phyloP scores from a whole-genome alignment of 2,888 invertebrate species.

The Netelia melanura region DNA sequence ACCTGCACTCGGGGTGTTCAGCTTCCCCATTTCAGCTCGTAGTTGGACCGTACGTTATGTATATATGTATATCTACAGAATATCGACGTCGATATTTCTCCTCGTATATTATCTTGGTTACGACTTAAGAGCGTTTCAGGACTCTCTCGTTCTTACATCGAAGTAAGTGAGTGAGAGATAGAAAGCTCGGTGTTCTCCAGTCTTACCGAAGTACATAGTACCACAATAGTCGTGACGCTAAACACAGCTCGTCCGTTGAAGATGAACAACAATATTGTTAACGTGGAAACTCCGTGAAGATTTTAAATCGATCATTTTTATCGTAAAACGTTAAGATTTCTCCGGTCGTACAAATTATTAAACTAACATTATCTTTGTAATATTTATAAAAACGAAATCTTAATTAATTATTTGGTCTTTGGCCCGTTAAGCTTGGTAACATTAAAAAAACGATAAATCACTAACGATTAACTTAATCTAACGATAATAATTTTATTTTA shows the following conservation, averaged over 20 bases:
- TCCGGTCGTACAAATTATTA: neutral
- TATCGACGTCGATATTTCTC: constrained; percentile 55
- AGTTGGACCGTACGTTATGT: constrained; percentile 6
- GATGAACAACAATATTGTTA: neutral
- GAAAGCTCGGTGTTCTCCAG: neutral
- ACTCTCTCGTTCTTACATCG: constrained; percentile 44
- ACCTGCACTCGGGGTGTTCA: constrained; percentile 33
- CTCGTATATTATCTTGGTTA: constrained; percentile 65
- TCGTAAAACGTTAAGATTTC: neutral
- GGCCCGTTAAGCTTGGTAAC: no score
- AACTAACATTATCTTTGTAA: no score
- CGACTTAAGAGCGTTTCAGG: constrained; percentile 55
- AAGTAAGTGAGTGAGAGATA: constrained; percentile 2
- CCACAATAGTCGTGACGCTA: neutral
- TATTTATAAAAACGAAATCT: no score
- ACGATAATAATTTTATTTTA: no score
- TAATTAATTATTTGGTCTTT: no score
- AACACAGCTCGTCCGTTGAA: neutral
- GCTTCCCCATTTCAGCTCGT: constrained; percentile 38
- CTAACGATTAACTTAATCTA: no score
- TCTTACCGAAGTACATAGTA: neutral
- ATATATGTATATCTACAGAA: neutral
- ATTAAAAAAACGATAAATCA: no score
- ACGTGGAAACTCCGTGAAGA: neutral
- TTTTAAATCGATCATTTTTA: neutral